These are phyloP conservation scores for Thalassaphorura encarpata DNA, from an alignment of 1,140 invertebrate genomes.

Conservation along the genomic window DNA sequence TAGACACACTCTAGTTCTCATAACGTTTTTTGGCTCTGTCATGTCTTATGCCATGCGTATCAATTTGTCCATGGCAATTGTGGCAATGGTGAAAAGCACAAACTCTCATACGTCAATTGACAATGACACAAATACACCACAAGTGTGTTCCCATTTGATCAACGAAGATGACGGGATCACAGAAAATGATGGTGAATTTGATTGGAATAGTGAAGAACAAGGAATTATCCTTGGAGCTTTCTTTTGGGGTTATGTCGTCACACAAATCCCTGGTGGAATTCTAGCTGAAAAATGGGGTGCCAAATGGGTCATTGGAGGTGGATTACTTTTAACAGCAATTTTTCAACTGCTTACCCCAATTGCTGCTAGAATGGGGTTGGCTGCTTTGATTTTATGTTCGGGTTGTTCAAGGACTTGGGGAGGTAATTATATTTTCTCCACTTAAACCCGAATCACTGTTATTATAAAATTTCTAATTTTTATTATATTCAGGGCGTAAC, in stretches of 20 bases:
- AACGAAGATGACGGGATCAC: background rate
- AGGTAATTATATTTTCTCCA: too few species aligned
- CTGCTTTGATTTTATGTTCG: slow-evolving; percentile 50
- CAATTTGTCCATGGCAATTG: slow-evolving; percentile 85
- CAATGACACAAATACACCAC: background rate
- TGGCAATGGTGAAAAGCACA: slow-evolving; percentile 65
- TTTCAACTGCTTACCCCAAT: slow-evolving; percentile 58
- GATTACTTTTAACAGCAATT: slow-evolving; percentile 59
- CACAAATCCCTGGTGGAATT: slow-evolving; percentile 54
- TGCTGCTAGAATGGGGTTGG: slow-evolving; percentile 50
- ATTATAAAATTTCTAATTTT: too few species aligned
- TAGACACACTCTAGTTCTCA: slow-evolving; percentile 13
- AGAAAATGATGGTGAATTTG: slow-evolving; percentile 69
- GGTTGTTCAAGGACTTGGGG: slow-evolving; percentile 68
- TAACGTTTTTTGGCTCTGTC: slow-evolving; percentile 60
- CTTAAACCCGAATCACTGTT: too few species aligned
- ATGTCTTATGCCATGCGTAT: slow-evolving; percentile 79
- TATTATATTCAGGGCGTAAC: background rate
- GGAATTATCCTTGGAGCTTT: slow-evolving; percentile 57
- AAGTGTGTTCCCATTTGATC: slow-evolving; percentile 4
- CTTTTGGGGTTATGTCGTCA: slow-evolving; percentile 43
- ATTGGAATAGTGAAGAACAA: slow-evolving; percentile 64
- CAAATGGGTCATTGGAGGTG: slow-evolving; percentile 43
- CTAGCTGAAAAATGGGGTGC: slow-evolving; percentile 71
- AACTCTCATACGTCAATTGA: background rate